Evolutionary conservation across 2,888 invertebrate species (phyloP), one percentile per base, ranked within the genome.

Genomic region (Andrena hattorfiana): DNA sequence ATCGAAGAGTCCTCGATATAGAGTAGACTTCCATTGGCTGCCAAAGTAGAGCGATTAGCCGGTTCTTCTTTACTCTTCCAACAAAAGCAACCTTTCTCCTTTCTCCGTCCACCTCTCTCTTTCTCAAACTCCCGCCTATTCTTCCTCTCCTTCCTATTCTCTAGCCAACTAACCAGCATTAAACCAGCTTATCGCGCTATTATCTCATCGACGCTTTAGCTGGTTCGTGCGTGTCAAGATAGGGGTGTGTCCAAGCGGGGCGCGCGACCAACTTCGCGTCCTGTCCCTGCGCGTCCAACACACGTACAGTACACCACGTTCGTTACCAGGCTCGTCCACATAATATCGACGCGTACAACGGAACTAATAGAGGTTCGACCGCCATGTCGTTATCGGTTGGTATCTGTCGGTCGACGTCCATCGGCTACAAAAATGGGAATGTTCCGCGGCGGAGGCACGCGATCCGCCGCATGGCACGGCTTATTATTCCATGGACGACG

Each of bases 361-460:
- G 86, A 87, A 91, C 89, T 88, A 89, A 91, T 90, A 91, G 81
- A 84, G 87, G 85, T 85, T 86, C 83, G 85, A 87, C 71, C 86
- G 87, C 89, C 85, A 77, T 85, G 87, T 89, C 85, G 82, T 89
- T 92, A 91, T 92, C 91, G 85, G 88, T 78, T 89, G 85, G 89
- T 92, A 91, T 91, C 89, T 90, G 89, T 85, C 88, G 87, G 88
- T 80, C 89, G 85, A 70, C 86, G 86, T 86, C 85, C 86, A 86
- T 77, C 83, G 86, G 75, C 85, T 87, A 87, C 88, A 90, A 42
- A 56, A 92, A 92, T 91, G 90, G 89, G 88, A 91, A 92, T 92
- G 90, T 92, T 92, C 91, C 88, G 84, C 89, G 81, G 78, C 71
- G 73, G 16, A 63, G 79, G 86, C 92, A 92, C 92, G 92, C 92